Evolutionary conservation across 2,888 invertebrate species (phyloP), one percentile per base, ranked within the genome.

Genomic region (Orthosia gothica): DNA sequence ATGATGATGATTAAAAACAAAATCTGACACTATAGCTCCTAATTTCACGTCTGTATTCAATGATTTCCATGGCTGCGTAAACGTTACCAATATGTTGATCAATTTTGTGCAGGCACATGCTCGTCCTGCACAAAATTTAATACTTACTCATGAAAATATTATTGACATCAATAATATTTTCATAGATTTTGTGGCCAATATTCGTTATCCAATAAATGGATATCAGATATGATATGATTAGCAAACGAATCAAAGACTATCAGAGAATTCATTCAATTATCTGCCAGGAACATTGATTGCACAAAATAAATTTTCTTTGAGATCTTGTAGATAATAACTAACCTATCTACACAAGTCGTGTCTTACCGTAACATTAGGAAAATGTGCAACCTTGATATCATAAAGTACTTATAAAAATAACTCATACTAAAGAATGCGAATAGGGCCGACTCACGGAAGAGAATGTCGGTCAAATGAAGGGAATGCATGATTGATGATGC

Each of bases 401-500:
- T 75, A 47, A 57, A 65, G 40, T 55, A 64, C 81, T 65, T 68
- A 65, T 66, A 66, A 74, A 73, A 74, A 78, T 66, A 70, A 63
- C 68, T 66, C 47, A 18, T 57, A 81, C 65, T 66, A 64, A 69
- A 69, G 69, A 67, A 74, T 63, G 83, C 74, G 86, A 83, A 85
- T 81, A 83, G 75, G 75, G 66, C 47, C 80, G 64, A 69, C 82
- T 78, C 67, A 81, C 80, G 84, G 76, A 82, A 85, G 85, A 70
- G 81, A 85, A 90, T 88, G 87, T 89, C 90, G 92, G 92, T 90
- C 92, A 91, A 86, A 88, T 90, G 91, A 90, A 91, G 89, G 85
- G 83, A 91, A 90, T 90, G 88, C 88, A 91, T 92, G 94, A 94
- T 94, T 93, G 92, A 94, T 94, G 93, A 91, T 87, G 87, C 88